Conservation (phyloP, 2,888 invertebrate species). For the Lycia hirtaria region DNA sequence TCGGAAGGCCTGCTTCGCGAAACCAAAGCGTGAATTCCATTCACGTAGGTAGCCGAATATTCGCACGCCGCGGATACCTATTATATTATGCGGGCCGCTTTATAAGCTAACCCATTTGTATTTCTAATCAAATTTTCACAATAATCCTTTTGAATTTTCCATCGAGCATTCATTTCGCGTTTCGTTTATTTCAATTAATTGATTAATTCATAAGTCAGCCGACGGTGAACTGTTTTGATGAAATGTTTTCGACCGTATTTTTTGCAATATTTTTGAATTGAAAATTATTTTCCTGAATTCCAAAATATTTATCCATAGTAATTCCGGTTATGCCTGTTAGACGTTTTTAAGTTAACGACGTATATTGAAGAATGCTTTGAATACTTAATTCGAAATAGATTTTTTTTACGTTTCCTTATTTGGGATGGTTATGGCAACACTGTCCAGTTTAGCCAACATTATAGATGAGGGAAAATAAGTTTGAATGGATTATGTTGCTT, state of each 20-base stretch:
- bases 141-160: slow-evolving; percentile 38
- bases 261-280: background rate
- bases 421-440: no score
- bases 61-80: slow-evolving; percentile 6
- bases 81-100: slow-evolving; percentile 11
- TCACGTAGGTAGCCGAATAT: slow-evolving; percentile 8
- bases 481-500: no score
- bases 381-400: no score
- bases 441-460: no score
- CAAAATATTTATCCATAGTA: background rate
- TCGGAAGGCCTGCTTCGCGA: slow-evolving; percentile 1
- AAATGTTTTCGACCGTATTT: slow-evolving; percentile 7
- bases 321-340: no score
- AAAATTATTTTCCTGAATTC: background rate
- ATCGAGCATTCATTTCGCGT: slow-evolving; percentile 33
- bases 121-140: slow-evolving; percentile 39
- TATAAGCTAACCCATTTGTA: slow-evolving; percentile 31
- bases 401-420: no score
- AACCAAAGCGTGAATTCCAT: slow-evolving; percentile 18
- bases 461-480: no score
- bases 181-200: slow-evolving; percentile 39
- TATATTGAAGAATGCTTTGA: no score
- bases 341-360: no score
- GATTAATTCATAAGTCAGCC: slow-evolving; percentile 31
- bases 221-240: slow-evolving; percentile 11